Conservation (phyloP, 2,113 vertebrate species). For the Canis aureus region DNA sequence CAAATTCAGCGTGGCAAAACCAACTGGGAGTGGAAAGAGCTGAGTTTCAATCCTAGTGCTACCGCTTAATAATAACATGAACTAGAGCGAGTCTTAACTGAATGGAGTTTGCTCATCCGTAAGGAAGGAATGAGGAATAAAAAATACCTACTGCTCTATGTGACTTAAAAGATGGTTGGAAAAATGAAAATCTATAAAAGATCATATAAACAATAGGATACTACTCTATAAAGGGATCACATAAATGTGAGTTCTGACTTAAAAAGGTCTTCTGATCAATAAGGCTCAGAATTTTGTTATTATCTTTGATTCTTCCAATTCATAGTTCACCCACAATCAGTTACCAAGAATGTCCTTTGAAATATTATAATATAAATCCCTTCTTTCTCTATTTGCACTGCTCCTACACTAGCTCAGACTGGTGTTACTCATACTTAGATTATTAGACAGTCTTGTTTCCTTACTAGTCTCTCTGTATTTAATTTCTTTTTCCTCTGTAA, state of each 20-base stretch:
- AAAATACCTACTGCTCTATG: not conserved
- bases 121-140: not conserved
- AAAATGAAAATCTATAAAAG: not conserved
- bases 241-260: not conserved
- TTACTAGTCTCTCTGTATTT: not conserved
- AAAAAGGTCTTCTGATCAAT: not conserved
- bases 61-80: not conserved
- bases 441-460: not conserved
- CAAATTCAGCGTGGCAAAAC: not conserved
- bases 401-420: not conserved
- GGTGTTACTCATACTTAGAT: not conserved
- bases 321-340: not conserved
- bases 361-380: not conserved
- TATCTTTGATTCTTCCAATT: not conserved
- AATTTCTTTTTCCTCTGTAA: not conserved
- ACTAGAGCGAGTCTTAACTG: not conserved
- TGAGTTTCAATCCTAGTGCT: not conserved
- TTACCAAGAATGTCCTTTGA: not conserved
- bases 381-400: not conserved
- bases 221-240: not conserved
- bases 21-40: not conserved
- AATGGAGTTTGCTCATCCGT: not conserved
- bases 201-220: not conserved
- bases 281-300: not conserved
- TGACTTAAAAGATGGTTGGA: not conserved